Base-by-base conservation (phyloP, 2,888 invertebrate genomes). In the Eucriotettix oculatus region DNA sequence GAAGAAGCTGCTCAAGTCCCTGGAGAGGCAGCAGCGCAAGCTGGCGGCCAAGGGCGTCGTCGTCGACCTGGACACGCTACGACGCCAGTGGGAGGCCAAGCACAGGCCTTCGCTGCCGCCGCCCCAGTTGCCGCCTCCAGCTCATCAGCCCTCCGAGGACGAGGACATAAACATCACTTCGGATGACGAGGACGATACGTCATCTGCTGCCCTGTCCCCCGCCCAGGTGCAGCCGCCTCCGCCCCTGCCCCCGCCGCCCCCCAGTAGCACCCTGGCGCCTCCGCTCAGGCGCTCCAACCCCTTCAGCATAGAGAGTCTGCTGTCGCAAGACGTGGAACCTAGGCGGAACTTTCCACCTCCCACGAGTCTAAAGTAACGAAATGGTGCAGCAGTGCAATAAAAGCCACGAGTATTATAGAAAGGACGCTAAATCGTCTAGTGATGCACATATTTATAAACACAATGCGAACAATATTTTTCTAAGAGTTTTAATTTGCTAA, bases 1-100 rank as follows among this genome's bases (percentile, higher is more conserved):
- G 76, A 91, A 91, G 80, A 92, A 96, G 77, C 78, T 93, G 71
- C 84, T 90, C 70, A 96, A 96, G 75, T 90, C 91, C 64, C 79
- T 94, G 67, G 93, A 94, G 72, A 79, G 93, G 60, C 93, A 93
- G 75, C 95, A 95, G 67, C 80, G 93, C 67, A 95, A 96, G 72
- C 80, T 96, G 62, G 85, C 93, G 60, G 89, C 90, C 57, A 92
- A 92, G 74, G 93, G 93, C 67, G 90, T 93, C 69, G 84, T 88
- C 16, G 92, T 93, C 29, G 91, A 92, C 73, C 75, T 93, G 64
- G 88, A 90, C 68, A 87, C 91, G 5, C 76, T 93, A 58, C 85
- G 88, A 68, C 79, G 87, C 56, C 92, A 93, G 72, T 91, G 91
- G 78, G 81, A 92, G 68, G 85, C 87, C 11, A 89, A 89, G 72